Conservation (phyloP, 2,797 vertebrate genomes). For the Myotis findleyi region DNA sequence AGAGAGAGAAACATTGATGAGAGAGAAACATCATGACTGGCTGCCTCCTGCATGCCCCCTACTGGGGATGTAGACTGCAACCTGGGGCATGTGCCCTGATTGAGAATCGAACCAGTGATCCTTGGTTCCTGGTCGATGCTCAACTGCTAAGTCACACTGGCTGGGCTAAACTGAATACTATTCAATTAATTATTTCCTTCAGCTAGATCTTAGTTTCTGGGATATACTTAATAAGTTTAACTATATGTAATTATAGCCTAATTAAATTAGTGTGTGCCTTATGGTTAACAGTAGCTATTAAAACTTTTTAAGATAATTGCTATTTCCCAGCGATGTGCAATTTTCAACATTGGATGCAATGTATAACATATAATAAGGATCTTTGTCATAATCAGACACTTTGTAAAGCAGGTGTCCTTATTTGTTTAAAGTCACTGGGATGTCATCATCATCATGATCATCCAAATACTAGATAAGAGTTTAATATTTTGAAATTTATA, state of each 20-base stretch:
- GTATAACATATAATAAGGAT: not conserved
- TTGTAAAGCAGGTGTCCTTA: not conserved
- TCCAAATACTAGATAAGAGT: not conserved
- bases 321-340: not conserved
- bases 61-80: no score
- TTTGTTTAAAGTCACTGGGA: not conserved
- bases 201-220: slow-evolving; percentile 6
- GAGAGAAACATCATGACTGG: no score
- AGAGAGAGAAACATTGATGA: no score
- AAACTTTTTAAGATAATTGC: not conserved
- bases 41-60: no score
- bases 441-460: not conserved
- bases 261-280: not conserved
- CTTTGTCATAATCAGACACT: not conserved
- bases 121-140: no score
- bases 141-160: no score
- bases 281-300: not conserved
- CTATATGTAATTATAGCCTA: not conserved
- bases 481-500: not conserved
- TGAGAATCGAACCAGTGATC: no score
- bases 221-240: not conserved
- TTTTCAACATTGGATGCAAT: not conserved
- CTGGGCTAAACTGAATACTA: no score
- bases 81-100: no score
- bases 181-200: not conserved